These are phyloP conservation scores for Sphaerodactylus townsendi DNA, from an alignment of 2,113 vertebrate genomes.

Conservation along the genomic window DNA sequence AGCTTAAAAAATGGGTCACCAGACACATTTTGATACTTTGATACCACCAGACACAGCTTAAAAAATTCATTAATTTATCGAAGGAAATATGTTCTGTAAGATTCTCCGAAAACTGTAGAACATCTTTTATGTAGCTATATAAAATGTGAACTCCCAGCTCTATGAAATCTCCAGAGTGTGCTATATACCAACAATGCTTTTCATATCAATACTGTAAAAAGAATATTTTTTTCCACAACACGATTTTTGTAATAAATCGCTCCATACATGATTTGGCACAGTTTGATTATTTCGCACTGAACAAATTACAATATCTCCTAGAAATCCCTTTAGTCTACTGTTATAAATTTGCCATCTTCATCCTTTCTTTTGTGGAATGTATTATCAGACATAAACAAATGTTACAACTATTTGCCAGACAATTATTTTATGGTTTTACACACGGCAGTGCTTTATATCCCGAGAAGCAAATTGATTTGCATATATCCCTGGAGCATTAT, in stretches of 20 bases:
- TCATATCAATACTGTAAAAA: background rate
- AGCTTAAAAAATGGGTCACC: no score
- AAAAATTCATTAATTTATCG: background rate
- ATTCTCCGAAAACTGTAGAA: background rate
- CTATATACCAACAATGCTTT: background rate
- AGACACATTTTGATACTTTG: no score
- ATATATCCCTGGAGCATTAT: conserved; percentile 58
- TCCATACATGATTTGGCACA: background rate
- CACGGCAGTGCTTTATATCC: conserved; percentile 42
- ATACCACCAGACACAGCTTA: background rate
- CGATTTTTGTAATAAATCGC: background rate
- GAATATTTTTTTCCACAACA: background rate
- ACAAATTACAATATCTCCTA: conserved; percentile 8
- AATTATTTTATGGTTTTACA: conserved; percentile 52
- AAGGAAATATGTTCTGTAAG: background rate
- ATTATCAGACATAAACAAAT: conserved; percentile 53
- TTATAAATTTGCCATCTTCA: background rate
- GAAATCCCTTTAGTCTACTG: background rate
- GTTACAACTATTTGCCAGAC: conserved; percentile 52
- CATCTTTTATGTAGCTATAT: background rate
- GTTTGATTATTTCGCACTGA: conserved; percentile 16
- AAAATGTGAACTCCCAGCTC: background rate
- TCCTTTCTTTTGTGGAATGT: background rate
- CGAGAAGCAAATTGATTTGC: conserved; percentile 64
- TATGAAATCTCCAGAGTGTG: background rate